Percentiles rank a stretch among this genome's conserved stretches.
These are phyloP conservation scores for Helleia helle DNA, from an alignment of 2,888 invertebrate genomes.

Conservation along the genomic window DNA sequence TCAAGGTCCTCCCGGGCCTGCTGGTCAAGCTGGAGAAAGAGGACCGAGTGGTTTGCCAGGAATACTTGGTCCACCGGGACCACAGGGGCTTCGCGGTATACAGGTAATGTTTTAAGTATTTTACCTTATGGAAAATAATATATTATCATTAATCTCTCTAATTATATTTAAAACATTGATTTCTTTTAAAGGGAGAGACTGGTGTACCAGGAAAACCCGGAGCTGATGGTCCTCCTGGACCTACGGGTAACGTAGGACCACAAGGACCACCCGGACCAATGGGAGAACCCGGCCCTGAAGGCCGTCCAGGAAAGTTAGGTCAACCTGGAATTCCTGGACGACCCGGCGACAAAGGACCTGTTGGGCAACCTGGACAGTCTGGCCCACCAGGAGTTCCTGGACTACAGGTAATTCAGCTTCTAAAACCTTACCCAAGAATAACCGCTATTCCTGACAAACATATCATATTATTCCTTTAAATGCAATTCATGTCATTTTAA, in stretches of 20 bases:
- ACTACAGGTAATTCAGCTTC: constrained; percentile 79
- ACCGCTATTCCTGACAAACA: too few relatives aligned
- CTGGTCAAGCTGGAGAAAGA: constrained; percentile 80
- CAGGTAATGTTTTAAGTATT: constrained; percentile 64
- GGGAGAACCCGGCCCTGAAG: constrained; percentile 75
- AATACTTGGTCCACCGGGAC: constrained; percentile 76
- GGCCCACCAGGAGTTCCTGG: constrained; percentile 81
- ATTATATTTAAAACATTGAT: too few relatives aligned
- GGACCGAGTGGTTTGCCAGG: constrained; percentile 77
- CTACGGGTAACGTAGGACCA: constrained; percentile 77
- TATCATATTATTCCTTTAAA: too few relatives aligned
- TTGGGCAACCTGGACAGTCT: constrained; percentile 76
- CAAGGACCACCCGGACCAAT: constrained; percentile 78
- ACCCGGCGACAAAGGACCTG: constrained; percentile 84
- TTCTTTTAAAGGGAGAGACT: constrained; percentile 74
- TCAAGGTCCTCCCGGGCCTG: constrained; percentile 79
- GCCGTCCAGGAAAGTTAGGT: constrained; percentile 80
- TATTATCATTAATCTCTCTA: too few relatives aligned
- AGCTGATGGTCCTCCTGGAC: constrained; percentile 81
- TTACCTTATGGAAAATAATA: too few relatives aligned
- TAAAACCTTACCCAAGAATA: too few relatives aligned
- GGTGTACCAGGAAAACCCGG: constrained; percentile 83
- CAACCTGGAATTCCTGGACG: constrained; percentile 81
- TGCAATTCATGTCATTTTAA: too few relatives aligned
- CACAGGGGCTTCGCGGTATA: constrained; percentile 77